Percentiles rank a stretch among this genome's conserved stretches.
Conservation (phyloP, 2,797 vertebrate genomes). For the Pipistrellus kuhlii region DNA sequence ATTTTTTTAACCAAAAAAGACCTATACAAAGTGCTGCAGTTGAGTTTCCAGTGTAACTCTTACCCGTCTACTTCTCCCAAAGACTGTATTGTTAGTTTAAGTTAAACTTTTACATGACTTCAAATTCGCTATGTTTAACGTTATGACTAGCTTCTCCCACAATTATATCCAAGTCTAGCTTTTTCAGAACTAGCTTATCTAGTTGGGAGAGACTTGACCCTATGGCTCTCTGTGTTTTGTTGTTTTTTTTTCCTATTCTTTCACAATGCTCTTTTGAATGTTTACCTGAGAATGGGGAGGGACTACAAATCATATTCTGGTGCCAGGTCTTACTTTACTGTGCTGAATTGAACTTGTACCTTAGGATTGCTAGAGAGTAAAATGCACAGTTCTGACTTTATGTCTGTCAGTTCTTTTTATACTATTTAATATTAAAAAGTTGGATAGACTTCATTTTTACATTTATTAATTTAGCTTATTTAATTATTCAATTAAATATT, state of each 20-base stretch:
- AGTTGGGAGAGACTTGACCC: neutral
- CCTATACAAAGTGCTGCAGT: conserved; percentile 29
- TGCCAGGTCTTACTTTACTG: conserved; percentile 16
- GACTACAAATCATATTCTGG: neutral
- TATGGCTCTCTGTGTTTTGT: neutral
- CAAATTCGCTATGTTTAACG: conserved; percentile 40
- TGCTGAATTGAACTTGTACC: neutral
- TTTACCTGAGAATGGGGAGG: conserved; percentile 1
- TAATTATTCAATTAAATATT: conserved; percentile 50
- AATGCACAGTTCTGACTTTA: conserved; percentile 1
- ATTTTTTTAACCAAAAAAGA: neutral
- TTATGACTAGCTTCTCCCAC: conserved; percentile 23
- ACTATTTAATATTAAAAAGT: neutral
- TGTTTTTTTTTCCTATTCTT: neutral
- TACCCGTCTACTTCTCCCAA: neutral
- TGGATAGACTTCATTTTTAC: conserved; percentile 7
- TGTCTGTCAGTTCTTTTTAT: conserved; percentile 15
- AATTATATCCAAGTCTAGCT: neutral
- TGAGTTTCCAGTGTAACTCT: neutral
- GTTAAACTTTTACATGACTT: conserved; percentile 4
- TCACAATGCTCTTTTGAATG: neutral
- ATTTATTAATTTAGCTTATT: conserved; percentile 12
- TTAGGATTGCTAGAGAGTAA: conserved; percentile 38
- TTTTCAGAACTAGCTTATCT: conserved; percentile 33
- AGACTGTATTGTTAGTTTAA: conserved; percentile 17